Base-by-base conservation (phyloP, 2,113 vertebrate species). In the Pelmatolapia mariae region DNA sequence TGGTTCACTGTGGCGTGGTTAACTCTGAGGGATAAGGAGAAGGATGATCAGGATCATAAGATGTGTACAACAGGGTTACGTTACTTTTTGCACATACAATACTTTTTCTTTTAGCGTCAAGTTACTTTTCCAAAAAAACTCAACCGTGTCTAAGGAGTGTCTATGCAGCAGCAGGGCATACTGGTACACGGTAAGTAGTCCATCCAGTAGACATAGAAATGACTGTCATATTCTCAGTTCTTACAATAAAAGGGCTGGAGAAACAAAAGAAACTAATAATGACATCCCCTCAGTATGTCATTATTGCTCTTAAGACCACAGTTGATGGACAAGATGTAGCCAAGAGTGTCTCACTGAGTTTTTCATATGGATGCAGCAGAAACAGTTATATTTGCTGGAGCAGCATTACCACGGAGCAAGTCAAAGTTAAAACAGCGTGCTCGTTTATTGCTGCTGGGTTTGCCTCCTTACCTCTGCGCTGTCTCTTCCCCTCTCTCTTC, bases 1-100 rank as follows among this genome's bases (percentile, higher is more conserved):
- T 76, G 91, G 82, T 86, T 47, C 26, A 63, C 86, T 76, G 54
- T 40, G 81, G 80, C 61, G 18, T 52, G 82, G 84, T 86, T 86
- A 80, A 76, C 79, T 83, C 56, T 63, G 52, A 85, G 52, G 83
- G 84, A 86, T 80, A 38, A 89, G 82, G 61, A 61, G 53, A 71
- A 59, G 90, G 86, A 87, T 90, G 85, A 93, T 91, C 85, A 85
- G 90, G 83, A 91, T 91, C 81, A 68, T 26, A 29, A 82, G 68
- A 89, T 53, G 43, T 84, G 54, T 63, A 12, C 9, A 80, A 63
- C 84, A 79, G 40, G 16, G 19, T 19, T 19, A 47, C 6, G 26
- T 78, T 50, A 29, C 80, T 89, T 87, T 87, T 86, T 87, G 84
- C 16, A 89, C 82, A 47, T 84, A 68, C 22, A 61, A 15, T 36